phyloP scores from a whole-genome alignment of 2,797 vertebrate species.

The Phataginus tetradactyla region DNA sequence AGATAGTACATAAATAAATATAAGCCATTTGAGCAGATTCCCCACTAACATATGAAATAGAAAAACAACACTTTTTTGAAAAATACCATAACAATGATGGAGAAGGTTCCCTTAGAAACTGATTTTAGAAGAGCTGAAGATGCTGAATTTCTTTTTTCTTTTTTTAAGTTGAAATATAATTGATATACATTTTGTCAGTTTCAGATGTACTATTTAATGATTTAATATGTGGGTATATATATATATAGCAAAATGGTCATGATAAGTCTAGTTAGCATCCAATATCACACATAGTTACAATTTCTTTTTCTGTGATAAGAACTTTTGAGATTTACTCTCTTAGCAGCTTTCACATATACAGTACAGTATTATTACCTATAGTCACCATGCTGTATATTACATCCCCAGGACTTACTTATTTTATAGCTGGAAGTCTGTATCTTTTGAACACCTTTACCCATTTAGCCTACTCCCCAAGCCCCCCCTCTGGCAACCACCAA shows the following conservation, averaged over 20 bases:
- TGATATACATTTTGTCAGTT: neutral
- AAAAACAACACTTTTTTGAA: neutral
- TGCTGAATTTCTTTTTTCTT: neutral
- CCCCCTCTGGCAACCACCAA: neutral
- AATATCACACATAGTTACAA: neutral
- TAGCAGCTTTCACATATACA: neutral
- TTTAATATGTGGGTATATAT: neutral
- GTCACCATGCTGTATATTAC: neutral
- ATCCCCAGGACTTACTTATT: neutral
- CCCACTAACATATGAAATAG: neutral
- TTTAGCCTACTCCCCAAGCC: neutral
- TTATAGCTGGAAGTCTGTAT: neutral
- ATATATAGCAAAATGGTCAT: neutral
- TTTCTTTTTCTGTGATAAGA: neutral
- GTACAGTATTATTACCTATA: neutral
- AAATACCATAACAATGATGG: neutral
- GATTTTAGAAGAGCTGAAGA: neutral
- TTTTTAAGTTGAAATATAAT: neutral
- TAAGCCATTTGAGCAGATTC: neutral
- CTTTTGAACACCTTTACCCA: neutral
- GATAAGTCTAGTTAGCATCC: neutral
- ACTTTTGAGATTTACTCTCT: neutral
- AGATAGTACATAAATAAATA: neutral
- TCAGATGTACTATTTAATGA: neutral
- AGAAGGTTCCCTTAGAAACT: neutral